Conservation (phyloP, 2,797 vertebrate genomes). For the Xenopus petersii region DNA sequence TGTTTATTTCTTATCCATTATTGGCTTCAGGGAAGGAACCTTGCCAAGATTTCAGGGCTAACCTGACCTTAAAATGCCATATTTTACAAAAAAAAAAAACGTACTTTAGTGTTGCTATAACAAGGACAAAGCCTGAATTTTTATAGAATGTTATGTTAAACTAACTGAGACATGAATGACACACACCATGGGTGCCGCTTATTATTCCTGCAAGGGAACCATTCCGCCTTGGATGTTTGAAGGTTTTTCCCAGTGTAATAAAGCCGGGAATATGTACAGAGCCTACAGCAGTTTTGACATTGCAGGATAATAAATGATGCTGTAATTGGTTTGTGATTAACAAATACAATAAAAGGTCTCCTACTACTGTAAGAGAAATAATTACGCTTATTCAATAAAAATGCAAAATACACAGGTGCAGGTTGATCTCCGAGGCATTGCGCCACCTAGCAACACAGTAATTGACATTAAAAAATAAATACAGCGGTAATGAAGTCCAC, state of each 20-base stretch:
- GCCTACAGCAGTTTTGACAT: constrained; percentile 15
- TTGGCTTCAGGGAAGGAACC: neutral
- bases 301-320: constrained; percentile 9
- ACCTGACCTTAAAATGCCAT: constrained; percentile 3
- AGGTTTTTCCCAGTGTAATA: constrained; percentile 4
- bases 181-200: neutral
- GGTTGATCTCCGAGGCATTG: neutral
- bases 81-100: neutral
- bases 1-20: constrained; percentile 23
- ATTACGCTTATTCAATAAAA: constrained; percentile 23
- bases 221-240: neutral
- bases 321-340: constrained; percentile 15
- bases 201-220: neutral
- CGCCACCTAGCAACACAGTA: neutral
- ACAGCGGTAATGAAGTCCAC: no score
- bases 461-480: no score
- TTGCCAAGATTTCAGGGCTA: neutral
- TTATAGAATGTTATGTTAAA: neutral
- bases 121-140: neutral
- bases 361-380: constrained; percentile 15
- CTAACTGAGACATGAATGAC: neutral
- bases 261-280: constrained; percentile 1
- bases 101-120: neutral
- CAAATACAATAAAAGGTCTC: constrained; percentile 1
- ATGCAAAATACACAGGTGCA: constrained; percentile 15